Conservation (phyloP, 2,113 vertebrate genomes). For the Alligator sinensis region DNA sequence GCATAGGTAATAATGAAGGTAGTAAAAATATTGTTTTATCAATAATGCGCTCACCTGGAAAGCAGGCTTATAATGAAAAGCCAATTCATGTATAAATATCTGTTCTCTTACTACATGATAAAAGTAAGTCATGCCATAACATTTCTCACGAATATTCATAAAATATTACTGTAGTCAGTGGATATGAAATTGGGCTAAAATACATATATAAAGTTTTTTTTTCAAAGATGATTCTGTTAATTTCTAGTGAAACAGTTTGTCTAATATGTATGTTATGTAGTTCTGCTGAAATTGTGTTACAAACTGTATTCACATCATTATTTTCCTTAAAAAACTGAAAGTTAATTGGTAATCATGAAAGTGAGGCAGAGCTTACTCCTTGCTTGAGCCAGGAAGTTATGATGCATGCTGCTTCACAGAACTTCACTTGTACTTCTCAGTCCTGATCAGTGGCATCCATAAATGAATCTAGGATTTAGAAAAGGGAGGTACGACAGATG, state of each 20-base stretch:
- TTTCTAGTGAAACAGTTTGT: conserved; percentile 22
- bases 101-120: neutral
- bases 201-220: neutral
- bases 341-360: neutral
- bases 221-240: neutral
- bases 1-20: conserved; percentile 10
- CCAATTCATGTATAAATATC: conserved; percentile 25
- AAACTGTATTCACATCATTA: conserved; percentile 8
- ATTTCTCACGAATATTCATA: conserved; percentile 51
- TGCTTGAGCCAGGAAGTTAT: neutral
- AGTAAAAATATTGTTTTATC: conserved; percentile 22
- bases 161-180: conserved; percentile 46
- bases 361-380: neutral
- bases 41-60: conserved; percentile 31
- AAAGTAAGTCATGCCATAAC: conserved; percentile 21
- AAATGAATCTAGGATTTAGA: too few species aligned
- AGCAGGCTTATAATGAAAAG: conserved; percentile 25
- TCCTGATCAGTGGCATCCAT: neutral
- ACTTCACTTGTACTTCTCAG: neutral
- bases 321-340: conserved; percentile 40
- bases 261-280: neutral
- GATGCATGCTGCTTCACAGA: neutral
- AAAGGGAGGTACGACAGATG: too few species aligned
- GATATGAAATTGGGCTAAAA: neutral
- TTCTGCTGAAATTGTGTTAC: conserved; percentile 34